Base-by-base conservation (phyloP, 2,888 invertebrate genomes). In the Idaea dimidiata region DNA sequence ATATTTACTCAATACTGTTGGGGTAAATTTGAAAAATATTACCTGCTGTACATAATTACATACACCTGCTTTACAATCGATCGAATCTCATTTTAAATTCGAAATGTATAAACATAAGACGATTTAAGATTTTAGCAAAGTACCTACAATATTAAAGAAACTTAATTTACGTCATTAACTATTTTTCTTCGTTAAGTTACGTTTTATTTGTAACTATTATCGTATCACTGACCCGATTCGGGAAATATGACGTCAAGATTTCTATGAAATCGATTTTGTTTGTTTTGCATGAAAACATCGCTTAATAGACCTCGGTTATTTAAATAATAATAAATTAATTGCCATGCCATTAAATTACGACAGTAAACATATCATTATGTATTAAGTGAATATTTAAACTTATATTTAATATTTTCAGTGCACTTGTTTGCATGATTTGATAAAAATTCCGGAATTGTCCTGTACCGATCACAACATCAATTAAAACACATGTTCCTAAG, bases 261-360 rank as follows among this genome's bases (percentile, higher is more conserved):
- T 89, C 89, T 78, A 69, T 82, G 89, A 88, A 89, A 88, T 89
- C 82, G 66, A 69, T 66, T 69, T 67, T 64, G 69, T 62, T 78
- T 86, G 89, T 89, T 90, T 89, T 90, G 89, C 75, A 88, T 89
- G 88, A 89, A 89, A 89, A 89, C 89, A 74, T 75, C 75, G 32
- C 56, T 43, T 43, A 2, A 3, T 43, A 43, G 43, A 10, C 43
- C 3, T n/a, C 6, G 43, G 43, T 43, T 43, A 8, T 43, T 14
- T 14, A 3, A 10, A 43, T 14, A n/a, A n/a, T n/a, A n/a, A n/a
- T n/a, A n/a, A n/a, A 43, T 43, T 43, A 43, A 43, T 1, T 43
- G 14, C 43, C 43, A 43, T 43, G n/a, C n/a, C 3, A 43, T 43
- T 14, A 43, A 8, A 43, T 43, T 43, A 43, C 0, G 7, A 43